A percentile compares a stretch with the other conserved stretches of the same genome.
These are phyloP conservation scores for Bombyx mandarina DNA, from an alignment of 1,140 invertebrate genomes.

Conservation along the genomic window DNA sequence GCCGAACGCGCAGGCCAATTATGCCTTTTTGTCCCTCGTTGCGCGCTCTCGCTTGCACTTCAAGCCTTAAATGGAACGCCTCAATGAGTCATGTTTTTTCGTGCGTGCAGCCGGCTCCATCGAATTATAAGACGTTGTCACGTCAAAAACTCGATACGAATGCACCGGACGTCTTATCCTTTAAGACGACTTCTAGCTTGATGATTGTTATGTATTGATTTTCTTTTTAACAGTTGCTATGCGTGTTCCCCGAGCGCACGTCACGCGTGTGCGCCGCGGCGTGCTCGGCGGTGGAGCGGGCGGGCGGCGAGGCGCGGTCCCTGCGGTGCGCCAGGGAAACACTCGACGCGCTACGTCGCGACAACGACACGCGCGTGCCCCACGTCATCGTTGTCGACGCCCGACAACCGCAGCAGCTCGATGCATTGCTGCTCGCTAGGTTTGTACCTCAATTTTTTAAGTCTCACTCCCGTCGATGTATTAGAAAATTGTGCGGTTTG, in stretches of 20 bases:
- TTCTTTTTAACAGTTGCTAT: constrained; percentile 42
- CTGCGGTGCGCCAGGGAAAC: constrained; percentile 44
- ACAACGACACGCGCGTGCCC: constrained; percentile 38
- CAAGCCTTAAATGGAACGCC: too few relatives aligned
- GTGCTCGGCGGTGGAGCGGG: constrained; percentile 44
- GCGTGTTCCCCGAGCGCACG: constrained; percentile 56
- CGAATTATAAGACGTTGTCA: too few relatives aligned
- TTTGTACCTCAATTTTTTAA: constrained; percentile 12
- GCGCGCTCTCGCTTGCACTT: too few relatives aligned
- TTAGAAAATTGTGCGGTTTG: too few relatives aligned
- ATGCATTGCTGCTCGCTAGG: constrained; percentile 44
- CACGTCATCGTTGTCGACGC: constrained; percentile 56
- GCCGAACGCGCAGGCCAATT: too few relatives aligned
- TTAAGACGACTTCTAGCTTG: background rate
- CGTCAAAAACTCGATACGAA: too few relatives aligned
- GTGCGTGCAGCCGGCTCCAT: too few relatives aligned
- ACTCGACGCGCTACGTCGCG: constrained; percentile 48
- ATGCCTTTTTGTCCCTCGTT: too few relatives aligned
- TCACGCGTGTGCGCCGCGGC: constrained; percentile 50
- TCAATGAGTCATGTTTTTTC: too few relatives aligned
- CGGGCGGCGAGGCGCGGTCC: constrained; percentile 45
- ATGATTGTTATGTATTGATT: background rate
- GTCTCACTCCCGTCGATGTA: too few relatives aligned
- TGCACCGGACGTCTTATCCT: too few relatives aligned
- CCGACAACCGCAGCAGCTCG: constrained; percentile 47